Evolutionary conservation across 2,888 invertebrate genomes (phyloP).

Genomic region (Copidosoma aretas): DNA sequence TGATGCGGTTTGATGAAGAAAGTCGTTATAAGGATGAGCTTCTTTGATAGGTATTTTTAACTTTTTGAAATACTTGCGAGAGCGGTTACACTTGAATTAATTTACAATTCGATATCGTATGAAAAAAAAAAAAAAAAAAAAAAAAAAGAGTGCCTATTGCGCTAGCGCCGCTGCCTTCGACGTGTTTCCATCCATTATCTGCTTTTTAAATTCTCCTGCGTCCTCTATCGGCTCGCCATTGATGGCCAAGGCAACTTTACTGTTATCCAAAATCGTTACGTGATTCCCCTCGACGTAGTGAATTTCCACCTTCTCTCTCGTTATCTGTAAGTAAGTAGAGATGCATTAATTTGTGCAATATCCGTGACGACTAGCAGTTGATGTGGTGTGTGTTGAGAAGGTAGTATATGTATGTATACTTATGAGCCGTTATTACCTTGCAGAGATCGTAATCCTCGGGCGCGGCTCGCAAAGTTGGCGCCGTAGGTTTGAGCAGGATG

Average conservation of each 20-base stretch:
- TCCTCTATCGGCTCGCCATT: constrained; percentile 55
- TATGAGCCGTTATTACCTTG: no score
- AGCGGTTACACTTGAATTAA: neutral
- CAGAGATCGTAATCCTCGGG: constrained; percentile 73
- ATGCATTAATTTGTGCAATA: neutral
- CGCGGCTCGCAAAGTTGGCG: constrained; percentile 64
- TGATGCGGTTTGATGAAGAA: neutral
- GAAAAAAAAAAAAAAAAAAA: neutral
- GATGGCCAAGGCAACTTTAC: constrained; percentile 65
- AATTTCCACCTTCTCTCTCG: constrained; percentile 67
- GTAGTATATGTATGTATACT: no score
- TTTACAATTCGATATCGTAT: neutral
- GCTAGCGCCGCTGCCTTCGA: neutral
- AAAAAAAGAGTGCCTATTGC: no score
- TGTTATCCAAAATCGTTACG: constrained; percentile 72
- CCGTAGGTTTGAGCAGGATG: constrained; percentile 72
- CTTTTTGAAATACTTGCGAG: neutral
- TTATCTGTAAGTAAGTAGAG: constrained; percentile 58
- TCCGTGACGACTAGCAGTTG: no score
- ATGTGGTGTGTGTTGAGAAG: no score
- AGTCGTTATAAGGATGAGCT: neutral
- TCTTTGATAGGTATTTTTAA: neutral
- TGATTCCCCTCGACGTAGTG: constrained; percentile 78
- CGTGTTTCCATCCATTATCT: constrained; percentile 44
- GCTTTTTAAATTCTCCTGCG: constrained; percentile 48